A percentile compares a stretch with the other conserved stretches of the same genome.
Evolutionary conservation across 64 coral and sea anemone species (phyloP).

Genomic region (Cladopsammia gracilis): DNA sequence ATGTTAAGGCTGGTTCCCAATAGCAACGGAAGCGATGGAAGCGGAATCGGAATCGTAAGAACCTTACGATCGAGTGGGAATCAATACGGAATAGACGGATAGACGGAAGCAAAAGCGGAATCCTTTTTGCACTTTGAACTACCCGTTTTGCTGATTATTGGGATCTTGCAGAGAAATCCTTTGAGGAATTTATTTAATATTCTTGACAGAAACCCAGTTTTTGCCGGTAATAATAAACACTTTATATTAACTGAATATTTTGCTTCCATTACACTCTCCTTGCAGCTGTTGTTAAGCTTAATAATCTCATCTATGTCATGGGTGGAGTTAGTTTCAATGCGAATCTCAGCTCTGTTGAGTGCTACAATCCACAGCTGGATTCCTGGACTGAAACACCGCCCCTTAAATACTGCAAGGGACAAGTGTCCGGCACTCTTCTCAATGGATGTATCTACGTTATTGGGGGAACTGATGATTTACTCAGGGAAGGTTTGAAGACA

Average conservation of each 20-base stretch:
- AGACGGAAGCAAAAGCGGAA: too few species aligned
- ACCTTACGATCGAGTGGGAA: too few species aligned
- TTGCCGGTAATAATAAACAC: too few species aligned
- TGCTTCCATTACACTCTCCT: neutral
- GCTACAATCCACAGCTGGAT: conserved; percentile 62
- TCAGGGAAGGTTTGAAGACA: conserved; percentile 58
- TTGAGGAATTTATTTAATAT: too few species aligned
- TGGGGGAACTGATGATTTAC: conserved; percentile 63
- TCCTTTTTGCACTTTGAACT: too few species aligned
- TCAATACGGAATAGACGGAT: too few species aligned
- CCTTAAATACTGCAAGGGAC: conserved; percentile 60
- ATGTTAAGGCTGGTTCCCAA: too few species aligned
- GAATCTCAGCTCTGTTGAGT: conserved; percentile 46
- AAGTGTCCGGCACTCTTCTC: conserved; percentile 67
- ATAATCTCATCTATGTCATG: conserved; percentile 66
- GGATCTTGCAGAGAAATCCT: too few species aligned
- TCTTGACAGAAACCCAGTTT: neutral
- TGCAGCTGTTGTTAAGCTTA: conserved; percentile 63
- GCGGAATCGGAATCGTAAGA: too few species aligned
- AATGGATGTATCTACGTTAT: conserved; percentile 58
- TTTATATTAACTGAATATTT: too few species aligned
- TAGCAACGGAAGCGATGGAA: too few species aligned
- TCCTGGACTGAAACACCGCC: conserved; percentile 55
- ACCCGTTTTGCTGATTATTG: too few species aligned
- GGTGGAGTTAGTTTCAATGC: conserved; percentile 65